A percentile compares a stretch with the other conserved stretches of the same genome.
phyloP scores from a whole-genome alignment of 2,888 invertebrate species.

The Eupsilia transversa region DNA sequence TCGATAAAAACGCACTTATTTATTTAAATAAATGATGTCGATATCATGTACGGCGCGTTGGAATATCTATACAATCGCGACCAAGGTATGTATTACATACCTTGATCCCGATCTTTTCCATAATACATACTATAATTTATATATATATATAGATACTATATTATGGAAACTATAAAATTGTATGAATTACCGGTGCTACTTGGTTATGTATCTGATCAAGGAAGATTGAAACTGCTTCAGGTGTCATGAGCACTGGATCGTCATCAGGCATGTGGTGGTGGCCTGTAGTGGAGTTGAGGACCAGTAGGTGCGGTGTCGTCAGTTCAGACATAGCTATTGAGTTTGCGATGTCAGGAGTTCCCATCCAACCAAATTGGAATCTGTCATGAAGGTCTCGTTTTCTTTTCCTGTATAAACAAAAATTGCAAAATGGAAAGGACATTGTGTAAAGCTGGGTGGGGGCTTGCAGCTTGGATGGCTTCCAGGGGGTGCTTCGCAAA shows the following conservation, averaged over 20 bases:
- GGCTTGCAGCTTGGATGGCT: too few species aligned
- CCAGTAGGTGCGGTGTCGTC: slow-evolving; percentile 95
- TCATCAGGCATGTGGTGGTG: slow-evolving; percentile 98
- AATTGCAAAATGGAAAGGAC: neutral
- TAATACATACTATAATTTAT: too few species aligned
- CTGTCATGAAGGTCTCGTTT: slow-evolving; percentile 94
- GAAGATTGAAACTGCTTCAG: slow-evolving; percentile 94
- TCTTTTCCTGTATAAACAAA: slow-evolving; percentile 76
- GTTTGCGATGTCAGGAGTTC: slow-evolving; percentile 96
- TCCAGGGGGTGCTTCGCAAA: too few species aligned
- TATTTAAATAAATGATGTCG: neutral
- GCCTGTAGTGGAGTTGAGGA: slow-evolving; percentile 97
- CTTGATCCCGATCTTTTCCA: too few species aligned
- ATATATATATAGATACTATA: too few species aligned
- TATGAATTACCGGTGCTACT: slow-evolving; percentile 92
- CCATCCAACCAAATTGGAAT: slow-evolving; percentile 99
- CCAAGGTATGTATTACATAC: neutral
- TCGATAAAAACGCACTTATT: neutral
- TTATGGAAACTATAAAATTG: neutral
- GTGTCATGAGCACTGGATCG: slow-evolving; percentile 95
- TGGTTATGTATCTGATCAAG: slow-evolving; percentile 94
- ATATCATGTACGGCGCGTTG: too few species aligned
- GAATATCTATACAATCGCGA: neutral
- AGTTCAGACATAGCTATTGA: slow-evolving; percentile 97
- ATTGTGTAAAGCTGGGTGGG: neutral